These are phyloP conservation scores for Melieria omissa DNA, from an alignment of 2,888 invertebrate genomes.

Conservation along the genomic window DNA sequence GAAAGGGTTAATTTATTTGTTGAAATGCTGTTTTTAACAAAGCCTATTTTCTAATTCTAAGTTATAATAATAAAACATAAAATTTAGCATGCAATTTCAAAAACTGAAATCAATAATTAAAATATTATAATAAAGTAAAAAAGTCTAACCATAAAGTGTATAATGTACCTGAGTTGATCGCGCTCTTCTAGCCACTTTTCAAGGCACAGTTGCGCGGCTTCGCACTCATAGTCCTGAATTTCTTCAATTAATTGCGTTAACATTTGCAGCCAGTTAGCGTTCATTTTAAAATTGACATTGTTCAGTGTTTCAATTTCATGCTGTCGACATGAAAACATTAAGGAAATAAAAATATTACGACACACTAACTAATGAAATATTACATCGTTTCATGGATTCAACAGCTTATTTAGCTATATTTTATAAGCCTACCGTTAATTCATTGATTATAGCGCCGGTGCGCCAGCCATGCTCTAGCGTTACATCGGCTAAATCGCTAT, in stretches of 20 bases:
- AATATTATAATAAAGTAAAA: too few species aligned
- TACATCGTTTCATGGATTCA: too few species aligned
- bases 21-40: too few species aligned
- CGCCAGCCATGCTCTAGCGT: slow-evolving; percentile 97
- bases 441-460: slow-evolving; percentile 96
- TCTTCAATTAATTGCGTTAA: slow-evolving; percentile 90
- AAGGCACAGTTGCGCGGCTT: slow-evolving; percentile 75
- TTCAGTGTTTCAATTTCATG: slow-evolving; percentile 93
- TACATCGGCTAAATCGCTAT: slow-evolving; percentile 95
- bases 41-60: too few species aligned
- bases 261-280: slow-evolving; percentile 93
- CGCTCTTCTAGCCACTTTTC: slow-evolving; percentile 84
- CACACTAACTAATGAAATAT: too few species aligned
- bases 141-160: too few species aligned
- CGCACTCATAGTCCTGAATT: slow-evolving; percentile 82
- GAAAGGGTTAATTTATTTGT: too few species aligned
- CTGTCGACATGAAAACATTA: slow-evolving; percentile 67
- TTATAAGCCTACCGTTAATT: slow-evolving; percentile 77
- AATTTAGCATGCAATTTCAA: too few species aligned
- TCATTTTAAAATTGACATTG: slow-evolving; percentile 82
- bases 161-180: slow-evolving; percentile 78
- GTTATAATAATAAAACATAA: neutral
- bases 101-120: too few species aligned
- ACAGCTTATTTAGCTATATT: too few species aligned
- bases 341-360: neutral